Evolutionary conservation across 1,140 invertebrate species (phyloP), one percentile per base, ranked within the genome.

Genomic region (Trigoniulus corallinus): DNA sequence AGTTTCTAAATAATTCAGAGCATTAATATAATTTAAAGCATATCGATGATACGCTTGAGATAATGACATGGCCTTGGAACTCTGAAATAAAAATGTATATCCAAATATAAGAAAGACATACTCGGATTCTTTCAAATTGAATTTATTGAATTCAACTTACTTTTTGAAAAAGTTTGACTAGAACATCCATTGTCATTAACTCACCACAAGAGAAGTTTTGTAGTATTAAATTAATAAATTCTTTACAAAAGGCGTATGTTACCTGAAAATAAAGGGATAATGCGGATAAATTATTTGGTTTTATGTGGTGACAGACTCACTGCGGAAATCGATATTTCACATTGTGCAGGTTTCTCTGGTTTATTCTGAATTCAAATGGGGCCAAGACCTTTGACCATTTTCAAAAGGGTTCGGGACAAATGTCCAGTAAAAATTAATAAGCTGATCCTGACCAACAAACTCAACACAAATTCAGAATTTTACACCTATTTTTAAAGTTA

Each of bases 211-310:
- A 48, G 54, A 71, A 71, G 50, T 75, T 67, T 54, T 74, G 72
- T 15, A 77, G 60, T 2, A 79, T 58, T 15, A 76, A 62, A 24
- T 68, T 65, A 34, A 80, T 67, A 58, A 80, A 80, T 54, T 79
- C 76, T 61, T 77, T 76, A 60, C 78, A 80, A 61, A 80, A 81
- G 10, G 72, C 75, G 60, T 80, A 77, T 21, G 76, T 79, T 1
- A 80, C 75, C 74, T 78, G 57, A 3, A 64, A 44, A 44, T n/a
- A n/a, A n/a, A n/a, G n/a, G n/a, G n/a, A n/a, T n/a, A n/a, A n/a
- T n/a, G 15, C 29, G 7, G 29, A 15, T 34, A 34, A 7, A 34
- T 15, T 34, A 34, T 34, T 34, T 34, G 7, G 7, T 34, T 34
- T 34, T 34, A 34, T 15, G 15, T 34, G 15, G 29, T 34, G 15